These are phyloP conservation scores for Phyllotreta striolata DNA, from an alignment of 2,888 invertebrate species.

Conservation along the genomic window DNA sequence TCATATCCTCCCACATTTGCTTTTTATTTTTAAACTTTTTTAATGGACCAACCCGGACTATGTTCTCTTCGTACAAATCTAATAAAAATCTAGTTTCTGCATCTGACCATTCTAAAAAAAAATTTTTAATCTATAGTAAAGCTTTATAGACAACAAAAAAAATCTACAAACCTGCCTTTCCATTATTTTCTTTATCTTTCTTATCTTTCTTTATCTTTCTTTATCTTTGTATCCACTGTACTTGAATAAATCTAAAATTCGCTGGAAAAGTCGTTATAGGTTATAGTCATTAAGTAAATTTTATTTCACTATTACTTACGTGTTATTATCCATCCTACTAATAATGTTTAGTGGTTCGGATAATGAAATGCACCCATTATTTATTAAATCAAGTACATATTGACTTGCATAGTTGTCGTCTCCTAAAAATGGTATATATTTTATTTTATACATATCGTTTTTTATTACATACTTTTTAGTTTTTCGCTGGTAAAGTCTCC, in stretches of 20 bases:
- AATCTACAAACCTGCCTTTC: not conserved
- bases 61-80: not conserved
- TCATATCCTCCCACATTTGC: slow-evolving; percentile 35
- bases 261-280: not conserved
- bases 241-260: no score
- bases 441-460: no score
- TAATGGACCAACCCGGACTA: not conserved
- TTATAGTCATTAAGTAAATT: not conserved
- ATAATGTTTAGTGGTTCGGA: slow-evolving; percentile 1
- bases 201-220: not conserved
- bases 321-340: slow-evolving; percentile 1
- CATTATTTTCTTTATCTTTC: not conserved
- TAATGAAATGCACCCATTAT: slow-evolving; percentile 3
- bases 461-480: no score
- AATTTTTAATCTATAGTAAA: not conserved
- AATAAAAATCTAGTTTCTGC: not conserved
- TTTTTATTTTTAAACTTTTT: slow-evolving; percentile 36
- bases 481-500: no score
- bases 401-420: not conserved
- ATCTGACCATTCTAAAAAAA: slow-evolving; percentile 4
- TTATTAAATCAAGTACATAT: not conserved
- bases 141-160: not conserved
- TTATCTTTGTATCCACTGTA: no score
- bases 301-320: not conserved
- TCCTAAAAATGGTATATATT: not conserved